Base-by-base conservation (phyloP, 1,140 invertebrate genomes). In the Physella acuta region DNA sequence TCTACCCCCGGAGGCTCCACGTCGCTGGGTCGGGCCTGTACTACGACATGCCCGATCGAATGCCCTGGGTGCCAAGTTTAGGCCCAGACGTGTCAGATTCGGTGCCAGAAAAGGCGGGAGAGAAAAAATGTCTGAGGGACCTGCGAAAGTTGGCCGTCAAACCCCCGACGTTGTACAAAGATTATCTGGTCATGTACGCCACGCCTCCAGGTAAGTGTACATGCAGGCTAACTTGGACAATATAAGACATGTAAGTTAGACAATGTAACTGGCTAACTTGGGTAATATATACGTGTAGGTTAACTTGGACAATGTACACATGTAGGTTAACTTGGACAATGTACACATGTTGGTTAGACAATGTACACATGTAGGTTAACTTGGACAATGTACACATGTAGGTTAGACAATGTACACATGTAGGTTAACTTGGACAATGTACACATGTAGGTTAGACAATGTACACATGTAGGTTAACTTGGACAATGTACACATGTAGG, bases 141-240 rank as follows among this genome's bases (percentile, higher is more conserved):
- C 28, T 30, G 5, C 33, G 55, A 14, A 4, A 31, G 33, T 56
- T 8, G 33, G 26, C 3, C 55, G 58, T 73, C 26, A 49, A 36
- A 24, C 72, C 69, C 1, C 33, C 65, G 0, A 94, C 95, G 17
- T 88, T 90, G 70, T 91, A 94, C 84, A 94, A 94, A 28, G 94
- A 98, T 83, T 95, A 96, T 84, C 85, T 97, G 11, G 92, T 97
- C 76, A 92, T 91, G 33, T 97, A 94, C 84, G 95, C 94, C 16
- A 97, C 94, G 30, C 91, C 95, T 69, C 92, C 94, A 81, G 92
- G 78, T 79, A 71, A 39, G 52, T 20, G 4, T 53, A 11, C 39
- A 11, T 11, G 8, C 8, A 49, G 39, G 20, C 20, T 49, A 49
- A 11, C 39, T 49, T 20, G 8, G 8, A 49, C 39, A 8, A 20